Conservation (phyloP, 2,113 vertebrate genomes). For the Gymnorhina tibicen region DNA sequence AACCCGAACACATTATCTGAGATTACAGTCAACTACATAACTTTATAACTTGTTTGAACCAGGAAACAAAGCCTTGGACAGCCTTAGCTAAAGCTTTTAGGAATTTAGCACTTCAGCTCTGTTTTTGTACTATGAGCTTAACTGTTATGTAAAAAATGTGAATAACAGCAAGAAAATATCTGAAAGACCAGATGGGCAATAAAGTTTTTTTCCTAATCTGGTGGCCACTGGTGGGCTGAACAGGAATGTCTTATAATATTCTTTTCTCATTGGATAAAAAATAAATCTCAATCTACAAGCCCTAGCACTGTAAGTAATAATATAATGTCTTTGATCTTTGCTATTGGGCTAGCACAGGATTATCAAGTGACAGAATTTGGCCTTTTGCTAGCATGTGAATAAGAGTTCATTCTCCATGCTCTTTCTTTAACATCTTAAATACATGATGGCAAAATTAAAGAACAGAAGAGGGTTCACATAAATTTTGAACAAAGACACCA, state of each 20-base stretch:
- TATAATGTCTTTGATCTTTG: neutral
- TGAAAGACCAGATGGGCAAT: neutral
- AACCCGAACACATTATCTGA: rapidly evolving
- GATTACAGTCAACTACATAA: neutral
- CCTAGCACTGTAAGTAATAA: neutral
- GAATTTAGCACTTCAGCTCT: neutral
- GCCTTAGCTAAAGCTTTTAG: neutral
- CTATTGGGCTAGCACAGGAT: neutral
- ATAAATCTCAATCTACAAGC: neutral
- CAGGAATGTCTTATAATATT: neutral
- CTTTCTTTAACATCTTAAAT: neutral
- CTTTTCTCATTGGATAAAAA: neutral
- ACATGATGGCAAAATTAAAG: neutral
- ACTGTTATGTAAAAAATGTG: neutral
- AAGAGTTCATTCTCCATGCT: neutral
- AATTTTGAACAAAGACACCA: neutral
- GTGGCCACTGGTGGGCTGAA: neutral
- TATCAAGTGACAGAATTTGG: neutral
- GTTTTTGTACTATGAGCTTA: neutral
- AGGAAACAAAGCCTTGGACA: neutral
- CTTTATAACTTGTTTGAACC: neutral
- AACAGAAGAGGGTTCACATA: neutral
- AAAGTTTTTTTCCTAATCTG: neutral
- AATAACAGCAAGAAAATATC: neutral
- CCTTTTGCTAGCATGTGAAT: neutral